phyloP scores from a whole-genome alignment of 2,113 vertebrate species.

The Pedionomus torquatus region DNA sequence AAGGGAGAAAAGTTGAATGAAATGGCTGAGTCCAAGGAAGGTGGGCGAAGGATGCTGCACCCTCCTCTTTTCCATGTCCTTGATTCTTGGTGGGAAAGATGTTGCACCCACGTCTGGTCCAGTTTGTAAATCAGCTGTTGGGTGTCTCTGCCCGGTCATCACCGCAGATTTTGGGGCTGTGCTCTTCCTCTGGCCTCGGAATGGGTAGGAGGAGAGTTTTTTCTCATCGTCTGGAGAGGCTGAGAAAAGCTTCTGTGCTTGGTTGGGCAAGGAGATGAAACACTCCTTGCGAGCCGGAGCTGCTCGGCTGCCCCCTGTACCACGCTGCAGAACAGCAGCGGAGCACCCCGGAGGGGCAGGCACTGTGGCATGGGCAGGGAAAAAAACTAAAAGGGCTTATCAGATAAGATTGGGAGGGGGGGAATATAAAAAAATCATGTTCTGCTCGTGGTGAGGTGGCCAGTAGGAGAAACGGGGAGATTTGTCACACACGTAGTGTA shows the following conservation, averaged over 20 bases:
- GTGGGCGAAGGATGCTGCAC: background rate
- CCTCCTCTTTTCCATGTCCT: background rate
- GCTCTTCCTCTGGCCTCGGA: background rate
- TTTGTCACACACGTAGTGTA: background rate
- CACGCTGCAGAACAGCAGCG: background rate
- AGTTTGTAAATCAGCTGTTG: background rate
- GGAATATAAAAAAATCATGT: background rate
- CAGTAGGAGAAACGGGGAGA: background rate
- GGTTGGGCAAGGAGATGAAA: background rate
- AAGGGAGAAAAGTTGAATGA: background rate
- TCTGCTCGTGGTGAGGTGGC: fast-evolving
- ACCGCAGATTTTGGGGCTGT: fast-evolving
- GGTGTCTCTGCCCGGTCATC: background rate
- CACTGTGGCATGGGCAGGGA: fast-evolving
- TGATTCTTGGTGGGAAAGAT: background rate
- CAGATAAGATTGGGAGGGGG: background rate
- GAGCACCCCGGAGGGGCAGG: fast-evolving
- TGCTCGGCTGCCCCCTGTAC: background rate
- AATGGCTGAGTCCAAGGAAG: background rate
- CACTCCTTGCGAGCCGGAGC: fast-evolving
- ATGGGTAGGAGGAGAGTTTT: background rate
- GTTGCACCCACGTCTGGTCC: background rate
- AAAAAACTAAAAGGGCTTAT: background rate
- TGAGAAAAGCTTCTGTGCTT: background rate
- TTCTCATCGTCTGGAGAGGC: background rate